Evolutionary conservation across 2,113 vertebrate genomes (phyloP), one percentile per base, ranked within the genome.

Genomic region (Marmota flaviventris): DNA sequence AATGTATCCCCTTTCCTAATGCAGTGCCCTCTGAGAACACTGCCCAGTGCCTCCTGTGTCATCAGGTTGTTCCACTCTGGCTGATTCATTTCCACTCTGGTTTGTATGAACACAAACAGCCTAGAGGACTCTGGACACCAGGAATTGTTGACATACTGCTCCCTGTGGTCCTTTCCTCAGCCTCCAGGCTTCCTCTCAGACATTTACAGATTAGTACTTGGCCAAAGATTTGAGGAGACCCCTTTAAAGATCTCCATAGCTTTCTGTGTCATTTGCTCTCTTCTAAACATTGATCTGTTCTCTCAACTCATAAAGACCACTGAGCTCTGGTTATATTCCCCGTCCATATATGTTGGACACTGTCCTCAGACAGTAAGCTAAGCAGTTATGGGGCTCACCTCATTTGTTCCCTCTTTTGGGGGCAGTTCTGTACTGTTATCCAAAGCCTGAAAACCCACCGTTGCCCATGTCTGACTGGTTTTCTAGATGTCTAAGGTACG

Each of bases 391-490:
- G 24, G 37, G 69, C 7, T 73, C 37, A 37, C 75, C 48, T 65
- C 16, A 29, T 65, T 85, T 73, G 29, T 61, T 34, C 76, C 27
- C 13, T 5, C 77, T 78, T 78, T 24, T 39, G 39, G 37, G 37
- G 3, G 29, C 42, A 58, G n/a, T 65, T 32, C 79, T 79, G 24
- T 25, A 13, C 37, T 58, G 27, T n/a, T 65, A 37, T 34, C 32
- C 56, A 65, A 34, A 65, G 56, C 79, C 92, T 79, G 48, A 58
- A 94, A 90, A 77, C 24, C 5, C 34, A 27, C 61, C n/a, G 24
- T 69, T 87, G 39, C 39, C 25, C n/a, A 4, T 85, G 63, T 69
- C 89, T 90, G n/a, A 63, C 77, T 88, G 39, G n/a, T 87, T 93
- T 88, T 73, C 61, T 95, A 34, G 20, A 77, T 53, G 18, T 82